Evolutionary conservation across 2,888 invertebrate genomes (phyloP).

Genomic region (Synergus japonicus): DNA sequence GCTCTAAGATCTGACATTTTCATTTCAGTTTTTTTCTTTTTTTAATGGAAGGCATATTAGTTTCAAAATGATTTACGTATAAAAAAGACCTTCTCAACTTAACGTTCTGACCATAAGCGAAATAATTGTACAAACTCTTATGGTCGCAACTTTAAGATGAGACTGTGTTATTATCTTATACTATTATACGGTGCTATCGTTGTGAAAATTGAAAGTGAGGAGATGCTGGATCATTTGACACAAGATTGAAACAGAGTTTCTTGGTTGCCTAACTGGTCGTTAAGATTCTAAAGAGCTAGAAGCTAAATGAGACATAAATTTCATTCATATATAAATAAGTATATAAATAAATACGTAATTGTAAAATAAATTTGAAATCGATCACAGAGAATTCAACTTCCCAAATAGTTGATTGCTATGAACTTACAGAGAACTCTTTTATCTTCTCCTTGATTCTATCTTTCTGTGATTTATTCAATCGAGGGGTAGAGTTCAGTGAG

Average conservation of each 20-base stretch:
- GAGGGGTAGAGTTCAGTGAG: not conserved
- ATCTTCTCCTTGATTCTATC: too few species aligned
- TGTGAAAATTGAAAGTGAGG: slow-evolving; percentile 5
- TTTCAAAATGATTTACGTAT: slow-evolving; percentile 1
- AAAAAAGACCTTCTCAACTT: not conserved
- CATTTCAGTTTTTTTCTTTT: not conserved
- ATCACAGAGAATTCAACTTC: not conserved
- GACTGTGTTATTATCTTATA: not conserved
- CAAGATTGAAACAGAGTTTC: slow-evolving; percentile 10
- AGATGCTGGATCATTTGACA: not conserved
- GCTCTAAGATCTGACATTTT: not conserved
- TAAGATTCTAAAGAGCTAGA: not conserved
- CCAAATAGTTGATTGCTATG: too few species aligned
- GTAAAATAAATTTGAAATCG: not conserved
- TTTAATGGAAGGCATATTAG: not conserved
- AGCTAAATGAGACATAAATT: not conserved
- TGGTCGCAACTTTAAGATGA: not conserved
- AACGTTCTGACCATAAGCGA: not conserved
- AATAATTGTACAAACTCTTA: not conserved
- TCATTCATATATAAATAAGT: not conserved
- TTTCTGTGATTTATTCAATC: not conserved
- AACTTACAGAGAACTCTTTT: too few species aligned
- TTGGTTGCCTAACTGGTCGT: not conserved
- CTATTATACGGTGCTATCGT: not conserved
- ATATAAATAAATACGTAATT: too few species aligned